These are phyloP conservation scores for Manis pentadactyla DNA, from an alignment of 2,797 vertebrate species.

Conservation along the genomic window DNA sequence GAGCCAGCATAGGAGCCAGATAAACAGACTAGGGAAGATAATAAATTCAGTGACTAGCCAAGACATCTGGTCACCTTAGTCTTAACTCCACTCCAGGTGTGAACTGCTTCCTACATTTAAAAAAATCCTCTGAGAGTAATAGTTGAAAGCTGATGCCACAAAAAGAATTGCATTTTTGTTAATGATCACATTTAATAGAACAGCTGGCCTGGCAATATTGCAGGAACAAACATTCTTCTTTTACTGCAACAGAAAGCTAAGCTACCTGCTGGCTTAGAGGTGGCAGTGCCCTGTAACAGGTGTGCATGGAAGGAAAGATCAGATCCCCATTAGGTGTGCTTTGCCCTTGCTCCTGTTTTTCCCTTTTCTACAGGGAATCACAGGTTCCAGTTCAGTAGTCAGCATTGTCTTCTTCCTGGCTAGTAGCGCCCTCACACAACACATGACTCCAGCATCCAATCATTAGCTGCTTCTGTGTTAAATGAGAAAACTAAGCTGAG, in stretches of 20 bases:
- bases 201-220: not conserved
- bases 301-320: not conserved
- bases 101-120: not conserved
- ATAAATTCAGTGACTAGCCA: not conserved
- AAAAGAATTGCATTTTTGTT: slow-evolving; percentile 40
- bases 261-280: not conserved
- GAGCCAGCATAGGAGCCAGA: not conserved
- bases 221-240: not conserved
- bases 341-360: slow-evolving; percentile 17
- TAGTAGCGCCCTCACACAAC: not conserved
- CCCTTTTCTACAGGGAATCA: not conserved
- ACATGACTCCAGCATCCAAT: slow-evolving; percentile 30
- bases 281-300: not conserved
- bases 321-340: not conserved
- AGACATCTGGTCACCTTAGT: not conserved
- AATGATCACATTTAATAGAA: slow-evolving; percentile 43
- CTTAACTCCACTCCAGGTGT: not conserved
- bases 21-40: not conserved
- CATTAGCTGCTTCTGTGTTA: slow-evolving; percentile 52
- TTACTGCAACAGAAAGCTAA: not conserved
- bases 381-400: slow-evolving; percentile 23
- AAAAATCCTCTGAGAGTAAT: not conserved
- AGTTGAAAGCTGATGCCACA: not conserved
- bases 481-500: slow-evolving; percentile 39
- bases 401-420: slow-evolving; percentile 57